Conservation (phyloP, 2,113 vertebrate genomes). For the Catagonus wagneri region DNA sequence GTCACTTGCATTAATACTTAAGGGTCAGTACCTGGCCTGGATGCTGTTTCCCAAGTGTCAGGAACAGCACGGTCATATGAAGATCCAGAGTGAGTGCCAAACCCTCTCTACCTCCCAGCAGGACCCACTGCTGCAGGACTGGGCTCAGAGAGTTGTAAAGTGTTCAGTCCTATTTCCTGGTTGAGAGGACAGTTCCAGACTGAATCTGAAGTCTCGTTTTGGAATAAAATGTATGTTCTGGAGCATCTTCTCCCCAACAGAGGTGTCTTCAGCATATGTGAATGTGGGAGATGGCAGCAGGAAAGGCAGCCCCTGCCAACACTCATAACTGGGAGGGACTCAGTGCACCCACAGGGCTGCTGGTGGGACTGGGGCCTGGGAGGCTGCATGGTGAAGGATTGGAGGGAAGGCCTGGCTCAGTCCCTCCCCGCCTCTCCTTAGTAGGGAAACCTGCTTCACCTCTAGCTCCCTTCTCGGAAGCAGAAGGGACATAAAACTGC, state of each 20-base stretch:
- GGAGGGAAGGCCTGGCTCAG: background rate
- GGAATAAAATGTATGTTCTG: background rate
- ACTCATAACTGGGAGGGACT: background rate
- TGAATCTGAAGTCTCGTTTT: background rate
- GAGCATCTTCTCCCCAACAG: background rate
- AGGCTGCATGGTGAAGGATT: background rate
- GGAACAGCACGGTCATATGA: background rate
- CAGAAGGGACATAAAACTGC: background rate
- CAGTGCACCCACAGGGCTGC: background rate
- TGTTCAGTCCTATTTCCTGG: background rate
- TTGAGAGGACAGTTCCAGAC: background rate
- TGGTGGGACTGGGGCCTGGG: too few species aligned
- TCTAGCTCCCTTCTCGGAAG: background rate
- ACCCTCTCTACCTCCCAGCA: too few species aligned
- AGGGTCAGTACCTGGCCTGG: background rate
- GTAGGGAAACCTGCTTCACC: background rate
- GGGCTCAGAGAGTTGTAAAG: background rate
- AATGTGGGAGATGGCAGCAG: background rate
- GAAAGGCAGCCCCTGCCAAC: background rate
- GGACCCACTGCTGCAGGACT: background rate
- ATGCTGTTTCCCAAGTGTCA: background rate
- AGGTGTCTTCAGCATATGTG: background rate
- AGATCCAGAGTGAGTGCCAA: too few species aligned
- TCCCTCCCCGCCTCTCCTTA: background rate
- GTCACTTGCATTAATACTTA: background rate